These are phyloP conservation scores for Campaea margaritaria DNA, from an alignment of 2,888 invertebrate species.

Conservation along the genomic window DNA sequence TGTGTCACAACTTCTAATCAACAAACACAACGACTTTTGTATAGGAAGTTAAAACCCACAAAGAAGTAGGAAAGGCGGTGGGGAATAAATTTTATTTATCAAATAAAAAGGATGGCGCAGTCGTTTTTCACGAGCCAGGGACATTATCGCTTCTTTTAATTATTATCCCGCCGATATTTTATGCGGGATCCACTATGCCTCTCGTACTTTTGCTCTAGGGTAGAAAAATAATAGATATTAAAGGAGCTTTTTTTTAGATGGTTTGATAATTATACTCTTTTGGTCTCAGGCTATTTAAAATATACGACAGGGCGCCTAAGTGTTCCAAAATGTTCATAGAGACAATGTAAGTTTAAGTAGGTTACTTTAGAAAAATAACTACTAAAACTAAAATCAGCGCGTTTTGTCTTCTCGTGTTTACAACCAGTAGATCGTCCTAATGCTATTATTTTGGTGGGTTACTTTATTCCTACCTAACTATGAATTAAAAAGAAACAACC, in stretches of 20 bases:
- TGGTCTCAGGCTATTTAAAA: no score
- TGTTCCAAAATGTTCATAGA: no score
- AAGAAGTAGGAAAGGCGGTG: conserved; percentile 66
- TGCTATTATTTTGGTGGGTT: conserved; percentile 15
- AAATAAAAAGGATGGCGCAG: conserved; percentile 84
- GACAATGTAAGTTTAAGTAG: no score
- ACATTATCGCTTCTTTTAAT: conserved; percentile 85
- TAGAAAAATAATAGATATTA: background rate
- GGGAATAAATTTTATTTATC: conserved; percentile 85
- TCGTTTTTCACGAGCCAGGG: conserved; percentile 83
- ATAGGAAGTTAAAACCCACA: conserved; percentile 68
- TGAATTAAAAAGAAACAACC: conserved; percentile 29
- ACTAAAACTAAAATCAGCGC: no score
- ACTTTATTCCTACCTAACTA: conserved; percentile 32
- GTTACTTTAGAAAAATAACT: no score
- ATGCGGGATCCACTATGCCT: conserved; percentile 50
- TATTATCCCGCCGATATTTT: conserved; percentile 84
- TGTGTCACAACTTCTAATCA: conserved; percentile 31
- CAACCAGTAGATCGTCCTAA: background rate
- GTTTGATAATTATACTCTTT: no score
- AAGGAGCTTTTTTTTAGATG: background rate
- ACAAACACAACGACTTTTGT: conserved; percentile 55
- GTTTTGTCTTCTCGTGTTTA: background rate
- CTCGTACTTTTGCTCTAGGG: conserved; percentile 45
- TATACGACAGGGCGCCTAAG: no score